Evolutionary conservation across 2,113 vertebrate species (phyloP).

Genomic region (Macroglossus sobrinus): DNA sequence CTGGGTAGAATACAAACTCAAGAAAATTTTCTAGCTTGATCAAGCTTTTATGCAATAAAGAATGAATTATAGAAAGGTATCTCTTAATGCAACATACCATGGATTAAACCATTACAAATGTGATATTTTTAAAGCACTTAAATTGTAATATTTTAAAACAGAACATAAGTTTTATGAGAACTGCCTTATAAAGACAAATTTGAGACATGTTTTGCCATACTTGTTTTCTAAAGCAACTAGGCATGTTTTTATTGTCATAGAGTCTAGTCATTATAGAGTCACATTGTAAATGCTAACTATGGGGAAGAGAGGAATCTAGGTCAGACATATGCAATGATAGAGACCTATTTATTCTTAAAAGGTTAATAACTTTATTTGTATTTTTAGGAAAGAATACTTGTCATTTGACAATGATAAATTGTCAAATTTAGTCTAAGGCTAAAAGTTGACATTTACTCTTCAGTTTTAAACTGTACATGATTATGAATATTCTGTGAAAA

Average conservation of each 20-base stretch:
- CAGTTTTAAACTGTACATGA: not conserved
- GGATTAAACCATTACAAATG: not conserved
- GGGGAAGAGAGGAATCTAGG: conserved; percentile 44
- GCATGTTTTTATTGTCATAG: not conserved
- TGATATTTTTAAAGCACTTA: conserved; percentile 35
- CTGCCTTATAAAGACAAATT: not conserved
- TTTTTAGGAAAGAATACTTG: conserved; percentile 83
- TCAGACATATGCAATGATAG: conserved; percentile 26
- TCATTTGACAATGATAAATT: conserved; percentile 76
- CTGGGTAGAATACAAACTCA: not conserved
- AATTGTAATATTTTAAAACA: conserved; percentile 22
- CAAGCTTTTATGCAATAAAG: not conserved
- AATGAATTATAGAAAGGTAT: conserved; percentile 1
- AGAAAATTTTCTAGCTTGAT: not conserved
- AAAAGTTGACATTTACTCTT: conserved; percentile 27
- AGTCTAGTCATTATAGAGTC: no score
- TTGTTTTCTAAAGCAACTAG: conserved; percentile 28
- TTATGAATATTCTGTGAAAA: not conserved
- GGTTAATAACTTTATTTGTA: conserved; percentile 68
- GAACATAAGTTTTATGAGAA: not conserved
- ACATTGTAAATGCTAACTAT: conserved; percentile 22
- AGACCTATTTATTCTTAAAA: conserved; percentile 20
- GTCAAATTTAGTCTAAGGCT: conserved; percentile 53
- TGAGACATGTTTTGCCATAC: not conserved
- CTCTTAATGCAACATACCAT: not conserved